A percentile compares a stretch with the other conserved stretches of the same genome.
Conservation (phyloP, 2,113 vertebrate genomes). For the Gallinago jamesoni region DNA sequence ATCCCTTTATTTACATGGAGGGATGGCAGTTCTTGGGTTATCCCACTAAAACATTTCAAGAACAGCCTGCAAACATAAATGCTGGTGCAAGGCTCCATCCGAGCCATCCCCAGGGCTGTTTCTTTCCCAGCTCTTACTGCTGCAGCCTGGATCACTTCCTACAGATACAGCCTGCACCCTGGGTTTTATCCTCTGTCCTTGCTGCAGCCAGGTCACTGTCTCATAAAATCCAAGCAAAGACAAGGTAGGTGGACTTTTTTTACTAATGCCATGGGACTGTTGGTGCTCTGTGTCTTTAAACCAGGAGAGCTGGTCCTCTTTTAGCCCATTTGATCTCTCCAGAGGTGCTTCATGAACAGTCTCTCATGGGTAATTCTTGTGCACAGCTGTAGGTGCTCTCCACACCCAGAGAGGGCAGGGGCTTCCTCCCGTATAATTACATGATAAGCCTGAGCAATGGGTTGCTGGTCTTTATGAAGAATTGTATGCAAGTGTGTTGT, state of each 20-base stretch:
- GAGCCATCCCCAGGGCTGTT: neutral
- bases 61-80: neutral
- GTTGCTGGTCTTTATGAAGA: neutral
- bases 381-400: neutral
- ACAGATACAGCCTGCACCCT: neutral
- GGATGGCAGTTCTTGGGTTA: neutral
- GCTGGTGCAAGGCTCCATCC: neutral
- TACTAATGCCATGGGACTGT: neutral
- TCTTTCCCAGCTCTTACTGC: neutral
- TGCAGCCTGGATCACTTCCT: neutral
- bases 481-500: neutral
- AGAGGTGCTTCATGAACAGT: neutral
- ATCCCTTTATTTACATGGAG: slow-evolving; percentile 57
- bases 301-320: neutral
- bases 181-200: neutral
- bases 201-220: neutral
- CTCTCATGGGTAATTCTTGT: neutral
- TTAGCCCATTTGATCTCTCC: neutral
- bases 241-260: neutral
- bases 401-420: neutral
- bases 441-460: neutral
- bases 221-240: neutral
- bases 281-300: neutral
- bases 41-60: neutral
- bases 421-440: rapidly evolving